Evolutionary conservation across 2,888 invertebrate genomes (phyloP), one percentile per base, ranked within the genome.

Genomic region (Polyploca ridens): DNA sequence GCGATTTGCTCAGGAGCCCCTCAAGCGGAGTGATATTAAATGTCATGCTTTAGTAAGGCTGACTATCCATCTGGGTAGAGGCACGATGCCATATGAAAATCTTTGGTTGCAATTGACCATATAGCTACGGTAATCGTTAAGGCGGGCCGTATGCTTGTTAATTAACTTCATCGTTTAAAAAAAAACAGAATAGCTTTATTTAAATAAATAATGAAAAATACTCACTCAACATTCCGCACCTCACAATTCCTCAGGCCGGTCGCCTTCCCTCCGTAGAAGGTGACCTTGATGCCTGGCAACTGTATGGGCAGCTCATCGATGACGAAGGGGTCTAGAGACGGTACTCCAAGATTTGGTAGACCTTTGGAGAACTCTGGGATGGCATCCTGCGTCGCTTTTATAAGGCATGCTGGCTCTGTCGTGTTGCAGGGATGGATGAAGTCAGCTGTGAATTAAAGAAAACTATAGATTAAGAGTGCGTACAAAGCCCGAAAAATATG

Each of bases 171-270:
- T n/a, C n/a, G n/a, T n/a, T n/a, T 27, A 27, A 27, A 27, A 27
- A 2, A 27, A 27, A 27, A 27, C 27, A 2, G 27, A 27, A 27
- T 62, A 62, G 64, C 66, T 59, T 63, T 44, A 58, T 54, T 64
- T 60, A 35, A 63, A 62, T 33, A 58, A 54, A 41, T 60, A 38
- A 63, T 16, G 13, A 62, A 2, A 65, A 46, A 63, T 35, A 92
- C 93, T 91, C 82, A 94, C 94, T 94, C 91, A 3, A 93, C 93
- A 82, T 93, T 91, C 61, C 90, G 71, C 54, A 93, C 91, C 74
- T 91, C 86, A 70, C 93, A 93, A 72, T 93, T 93, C 64, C 82
- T 85, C 62, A 94, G 75, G 5, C 94, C 94, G 0, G 93, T 91
- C 11, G 87, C 93, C 65, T 90, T 93, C 13, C 93, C 93, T 33